Base-by-base conservation (phyloP, 2,797 vertebrate species). In the Liasis olivaceus region DNA sequence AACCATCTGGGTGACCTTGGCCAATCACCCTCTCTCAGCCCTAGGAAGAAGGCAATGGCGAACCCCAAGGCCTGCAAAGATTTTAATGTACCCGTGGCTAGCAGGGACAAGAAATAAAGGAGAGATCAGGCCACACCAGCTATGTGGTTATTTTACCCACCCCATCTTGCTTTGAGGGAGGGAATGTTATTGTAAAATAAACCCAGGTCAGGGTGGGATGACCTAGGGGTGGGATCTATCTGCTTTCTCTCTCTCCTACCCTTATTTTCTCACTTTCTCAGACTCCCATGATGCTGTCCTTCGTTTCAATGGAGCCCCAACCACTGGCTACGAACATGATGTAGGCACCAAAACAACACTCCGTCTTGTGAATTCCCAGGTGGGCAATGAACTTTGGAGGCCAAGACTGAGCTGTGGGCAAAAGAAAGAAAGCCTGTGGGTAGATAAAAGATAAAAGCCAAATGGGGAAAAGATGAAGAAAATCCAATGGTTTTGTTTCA, bases 281-380 rank as follows among this genome's bases (percentile, higher is more conserved):
- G 98, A 98, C 91, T 93, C 98, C 0, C 98, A 98, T 84, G 98
- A 98, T 62, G 98, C 98, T 0, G 98, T 98, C 62, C 93, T 98
- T 92, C 97, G 98, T 56, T 98, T 98, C 95, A 98, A 98, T 31
- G 96, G 97, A 0, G 98, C 98, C 0, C 98, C 98, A 0, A 98
- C 98, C 14, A 20, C 7, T 0, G 95, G 97, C 36, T 98, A 97
- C 22, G 98, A 98, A 95, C 98, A 97, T 60, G 98, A 98, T 0
- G 98, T 98, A 0, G 98, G 98, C 1, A 97, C 96, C 6, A 98
- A 98, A 96, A 98, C 98, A 51, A 98, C 98, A 3, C 64, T 98
- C 31, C 98, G 98, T 11, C 97, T 98, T 91, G 97, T 98, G 90
- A 98, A 98, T 96, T 98, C 98, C 0, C 98, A 98, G 97, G 98